Evolutionary conservation across 2,888 invertebrate genomes (phyloP).

Genomic region (Athalia rosae): DNA sequence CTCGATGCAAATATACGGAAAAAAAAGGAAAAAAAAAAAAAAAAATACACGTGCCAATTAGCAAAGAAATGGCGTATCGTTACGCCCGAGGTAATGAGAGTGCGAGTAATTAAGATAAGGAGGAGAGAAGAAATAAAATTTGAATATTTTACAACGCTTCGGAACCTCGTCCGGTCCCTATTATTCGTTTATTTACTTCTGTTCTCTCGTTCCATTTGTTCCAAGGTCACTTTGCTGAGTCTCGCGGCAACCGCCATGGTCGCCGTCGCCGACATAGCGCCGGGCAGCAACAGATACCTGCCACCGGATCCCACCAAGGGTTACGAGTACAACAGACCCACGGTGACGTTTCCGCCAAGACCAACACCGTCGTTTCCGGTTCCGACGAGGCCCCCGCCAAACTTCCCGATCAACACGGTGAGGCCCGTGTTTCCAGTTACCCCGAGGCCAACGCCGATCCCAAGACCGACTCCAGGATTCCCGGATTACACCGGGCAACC

Average conservation of each 20-base stretch:
- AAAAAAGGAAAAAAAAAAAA: not conserved
- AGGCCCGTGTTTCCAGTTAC: conserved; percentile 54
- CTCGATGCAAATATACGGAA: not conserved
- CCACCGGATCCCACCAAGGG: conserved; percentile 80
- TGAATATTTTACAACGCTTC: not conserved
- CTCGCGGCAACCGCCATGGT: conserved; percentile 74
- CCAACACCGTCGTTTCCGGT: conserved; percentile 59
- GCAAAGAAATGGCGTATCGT: too few species aligned
- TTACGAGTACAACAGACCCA: conserved; percentile 84
- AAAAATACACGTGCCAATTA: not conserved
- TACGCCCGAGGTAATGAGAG: too few species aligned
- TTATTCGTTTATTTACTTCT: conserved; percentile 18
- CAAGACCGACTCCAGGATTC: conserved; percentile 64
- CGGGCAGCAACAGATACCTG: conserved; percentile 85
- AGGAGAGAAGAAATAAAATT: not conserved
- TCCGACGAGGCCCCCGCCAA: conserved; percentile 55
- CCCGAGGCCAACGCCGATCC: conserved; percentile 62
- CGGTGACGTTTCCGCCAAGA: conserved; percentile 76
- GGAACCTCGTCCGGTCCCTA: not conserved
- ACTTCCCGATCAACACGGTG: conserved; percentile 54
- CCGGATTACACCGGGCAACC: conserved; percentile 64
- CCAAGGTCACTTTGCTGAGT: conserved; percentile 76
- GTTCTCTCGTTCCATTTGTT: conserved; percentile 52
- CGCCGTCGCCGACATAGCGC: conserved; percentile 77
- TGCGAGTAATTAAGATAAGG: not conserved